A percentile compares a stretch with the other conserved stretches of the same genome.
Conservation (phyloP, 2,797 vertebrate genomes). For the Notoglanidium macrostoma region DNA sequence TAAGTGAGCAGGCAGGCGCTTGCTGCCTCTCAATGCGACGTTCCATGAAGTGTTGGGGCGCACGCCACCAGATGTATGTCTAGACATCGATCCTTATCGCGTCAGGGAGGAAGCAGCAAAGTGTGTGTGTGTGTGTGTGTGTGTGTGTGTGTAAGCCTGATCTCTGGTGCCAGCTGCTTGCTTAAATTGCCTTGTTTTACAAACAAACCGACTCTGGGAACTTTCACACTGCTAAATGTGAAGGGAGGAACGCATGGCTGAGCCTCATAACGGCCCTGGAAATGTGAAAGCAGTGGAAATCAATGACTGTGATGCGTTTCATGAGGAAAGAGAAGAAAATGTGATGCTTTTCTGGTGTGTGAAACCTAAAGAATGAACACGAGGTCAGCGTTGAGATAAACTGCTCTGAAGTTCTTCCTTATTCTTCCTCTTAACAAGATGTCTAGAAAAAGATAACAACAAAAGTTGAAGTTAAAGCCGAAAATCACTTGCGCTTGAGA, state of each 20-base stretch:
- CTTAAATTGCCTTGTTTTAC: conserved; percentile 60
- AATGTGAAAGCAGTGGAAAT: conserved; percentile 48
- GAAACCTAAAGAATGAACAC: conserved; percentile 44
- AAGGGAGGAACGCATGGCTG: conserved; percentile 48
- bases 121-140: conserved; percentile 31
- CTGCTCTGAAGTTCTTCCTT: not conserved
- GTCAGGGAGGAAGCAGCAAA: conserved; percentile 55
- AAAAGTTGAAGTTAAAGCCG: conserved; percentile 3
- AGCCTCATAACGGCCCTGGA: conserved; percentile 46
- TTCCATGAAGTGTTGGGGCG: conserved; percentile 58
- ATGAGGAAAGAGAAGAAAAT: conserved; percentile 37
- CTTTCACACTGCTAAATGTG: conserved; percentile 55
- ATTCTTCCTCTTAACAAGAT: conserved; percentile 27
- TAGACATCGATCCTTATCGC: conserved; percentile 60
- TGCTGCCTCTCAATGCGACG: conserved; percentile 54
- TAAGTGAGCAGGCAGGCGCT: conserved; percentile 53
- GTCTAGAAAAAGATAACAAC: conserved; percentile 6
- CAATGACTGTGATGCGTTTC: conserved; percentile 57
- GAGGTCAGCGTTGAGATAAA: conserved; percentile 45
- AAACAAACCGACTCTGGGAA: conserved; percentile 58
- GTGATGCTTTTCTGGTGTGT: conserved; percentile 13
- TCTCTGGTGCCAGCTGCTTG: conserved; percentile 60
- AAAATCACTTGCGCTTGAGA: conserved; percentile 27
- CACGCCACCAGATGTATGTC: conserved; percentile 55
- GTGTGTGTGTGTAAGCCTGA: conserved; percentile 40